Evolutionary conservation across 2,888 invertebrate genomes (phyloP).

Genomic region (Idaea biselata): DNA sequence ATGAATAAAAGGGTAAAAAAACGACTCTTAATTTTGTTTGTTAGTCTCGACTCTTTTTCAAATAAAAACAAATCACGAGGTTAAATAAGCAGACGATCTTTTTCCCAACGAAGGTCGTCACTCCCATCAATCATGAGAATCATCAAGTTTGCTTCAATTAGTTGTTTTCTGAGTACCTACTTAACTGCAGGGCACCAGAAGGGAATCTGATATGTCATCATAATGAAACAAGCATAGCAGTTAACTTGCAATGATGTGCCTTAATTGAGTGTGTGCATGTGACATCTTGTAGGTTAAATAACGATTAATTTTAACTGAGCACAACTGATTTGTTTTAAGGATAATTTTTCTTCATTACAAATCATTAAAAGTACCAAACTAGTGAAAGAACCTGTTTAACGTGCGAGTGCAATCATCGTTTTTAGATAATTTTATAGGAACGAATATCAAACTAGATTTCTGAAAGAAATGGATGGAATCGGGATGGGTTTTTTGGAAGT

Average conservation of each 20-base stretch:
- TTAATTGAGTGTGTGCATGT: constrained; percentile 49
- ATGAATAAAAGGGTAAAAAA: too few species aligned
- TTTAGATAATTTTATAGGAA: not conserved
- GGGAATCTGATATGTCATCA: constrained; percentile 61
- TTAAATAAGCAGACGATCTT: not conserved
- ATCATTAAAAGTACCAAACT: not conserved
- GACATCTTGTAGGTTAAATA: constrained; percentile 40
- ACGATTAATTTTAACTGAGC: constrained; percentile 22
- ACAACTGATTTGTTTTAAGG: not conserved
- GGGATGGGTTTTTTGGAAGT: too few species aligned
- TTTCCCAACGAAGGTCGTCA: constrained; percentile 50
- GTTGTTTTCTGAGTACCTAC: constrained; percentile 43
- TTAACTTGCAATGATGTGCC: constrained; percentile 32
- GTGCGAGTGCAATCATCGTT: not conserved
- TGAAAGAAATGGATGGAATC: too few species aligned
- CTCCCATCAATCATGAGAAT: constrained; percentile 57
- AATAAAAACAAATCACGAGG: too few species aligned
- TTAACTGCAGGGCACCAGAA: constrained; percentile 44
- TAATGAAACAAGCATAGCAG: constrained; percentile 31
- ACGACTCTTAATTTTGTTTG: too few species aligned
- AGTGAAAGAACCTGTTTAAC: not conserved
- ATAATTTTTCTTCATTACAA: not conserved
- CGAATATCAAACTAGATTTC: too few species aligned
- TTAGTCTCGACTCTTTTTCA: too few species aligned
- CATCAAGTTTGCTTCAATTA: constrained; percentile 62